A percentile compares a stretch with the other conserved stretches of the same genome.
phyloP scores from a whole-genome alignment of 1,140 invertebrate genomes.

The Portunus trituberculatus region DNA sequence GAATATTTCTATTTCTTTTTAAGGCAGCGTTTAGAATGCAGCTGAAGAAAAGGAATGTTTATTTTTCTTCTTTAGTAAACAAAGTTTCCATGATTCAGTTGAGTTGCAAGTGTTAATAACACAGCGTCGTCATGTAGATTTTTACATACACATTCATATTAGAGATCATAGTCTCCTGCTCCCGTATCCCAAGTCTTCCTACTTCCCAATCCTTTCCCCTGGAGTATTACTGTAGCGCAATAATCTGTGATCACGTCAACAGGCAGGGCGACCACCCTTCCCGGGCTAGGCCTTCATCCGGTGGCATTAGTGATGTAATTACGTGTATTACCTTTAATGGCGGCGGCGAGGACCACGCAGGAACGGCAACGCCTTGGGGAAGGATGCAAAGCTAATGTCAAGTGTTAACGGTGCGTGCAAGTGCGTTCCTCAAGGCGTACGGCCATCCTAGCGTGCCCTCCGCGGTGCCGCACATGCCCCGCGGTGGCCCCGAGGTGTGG shows the following conservation, averaged over 20 bases:
- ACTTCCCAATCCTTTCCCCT: not conserved
- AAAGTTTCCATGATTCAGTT: not conserved
- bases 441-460: not conserved
- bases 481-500: not conserved
- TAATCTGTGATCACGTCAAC: conserved; percentile 64
- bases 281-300: not conserved
- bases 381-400: not conserved
- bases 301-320: conserved; percentile 23
- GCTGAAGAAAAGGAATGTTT: no score
- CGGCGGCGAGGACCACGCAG: not conserved
- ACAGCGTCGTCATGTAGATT: conserved; percentile 27
- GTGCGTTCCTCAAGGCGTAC: not conserved
- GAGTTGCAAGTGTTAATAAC: not conserved
- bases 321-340: not conserved
- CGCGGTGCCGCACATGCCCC: not conserved
- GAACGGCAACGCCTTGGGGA: not conserved
- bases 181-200: not conserved
- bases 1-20: no score
- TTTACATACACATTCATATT: not conserved
- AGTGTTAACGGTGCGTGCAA: not conserved
- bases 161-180: not conserved
- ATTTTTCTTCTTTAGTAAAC: no score
- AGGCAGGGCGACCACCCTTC: conserved; percentile 24
- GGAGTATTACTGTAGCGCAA: conserved; percentile 57
- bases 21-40: no score